These are phyloP conservation scores for Picathartes gymnocephalus DNA, from an alignment of 2,113 vertebrate genomes.

Conservation along the genomic window DNA sequence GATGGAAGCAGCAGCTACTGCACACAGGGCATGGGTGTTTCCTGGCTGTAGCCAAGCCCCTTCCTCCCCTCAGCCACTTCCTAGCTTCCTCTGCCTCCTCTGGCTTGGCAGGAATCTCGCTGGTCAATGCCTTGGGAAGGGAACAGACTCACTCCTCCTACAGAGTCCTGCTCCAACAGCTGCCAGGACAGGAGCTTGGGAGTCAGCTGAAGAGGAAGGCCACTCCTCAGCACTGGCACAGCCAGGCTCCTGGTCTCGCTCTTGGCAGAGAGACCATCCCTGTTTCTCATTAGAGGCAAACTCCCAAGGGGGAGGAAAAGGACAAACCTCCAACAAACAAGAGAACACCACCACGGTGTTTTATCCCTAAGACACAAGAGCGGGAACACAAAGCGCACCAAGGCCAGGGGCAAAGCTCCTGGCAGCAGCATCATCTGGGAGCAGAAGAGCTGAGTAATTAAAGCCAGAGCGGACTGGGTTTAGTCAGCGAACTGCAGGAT, in stretches of 20 bases:
- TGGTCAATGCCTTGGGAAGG: not conserved
- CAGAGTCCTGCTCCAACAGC: not conserved
- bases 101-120: not conserved
- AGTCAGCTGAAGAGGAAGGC: not conserved
- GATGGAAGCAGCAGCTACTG: not conserved
- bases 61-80: not conserved
- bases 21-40: not conserved
- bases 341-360: rapidly evolving
- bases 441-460: conserved; percentile 1
- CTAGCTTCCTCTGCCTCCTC: not conserved
- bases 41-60: not conserved
- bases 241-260: not conserved
- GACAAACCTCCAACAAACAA: not conserved
- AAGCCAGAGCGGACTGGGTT: not conserved
- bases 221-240: not conserved
- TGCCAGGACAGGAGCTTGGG: not conserved
- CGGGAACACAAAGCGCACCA: not conserved
- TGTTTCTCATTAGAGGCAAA: not conserved
- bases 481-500: not conserved
- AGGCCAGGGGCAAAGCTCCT: not conserved
- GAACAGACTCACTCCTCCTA: not conserved
- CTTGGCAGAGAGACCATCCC: not conserved
- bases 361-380: not conserved
- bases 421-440: not conserved
- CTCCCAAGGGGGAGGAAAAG: not conserved